phyloP scores from a whole-genome alignment of 2,888 invertebrate genomes.

The Diarsia dahlii region DNA sequence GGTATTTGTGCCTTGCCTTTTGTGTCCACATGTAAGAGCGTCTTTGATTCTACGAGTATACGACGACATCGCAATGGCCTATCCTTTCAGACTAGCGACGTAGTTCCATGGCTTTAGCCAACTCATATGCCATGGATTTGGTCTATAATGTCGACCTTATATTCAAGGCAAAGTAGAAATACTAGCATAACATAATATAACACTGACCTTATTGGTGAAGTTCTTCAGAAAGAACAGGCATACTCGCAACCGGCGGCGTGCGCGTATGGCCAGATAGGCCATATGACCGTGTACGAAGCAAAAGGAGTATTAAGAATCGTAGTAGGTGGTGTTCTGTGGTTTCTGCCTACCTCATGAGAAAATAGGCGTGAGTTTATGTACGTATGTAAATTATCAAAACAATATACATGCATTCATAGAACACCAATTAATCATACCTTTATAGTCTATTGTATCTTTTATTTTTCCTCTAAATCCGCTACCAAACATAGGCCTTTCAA shows the following conservation, averaged over 20 bases:
- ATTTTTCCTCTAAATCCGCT: neutral
- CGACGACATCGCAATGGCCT: neutral
- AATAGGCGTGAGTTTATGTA: no score
- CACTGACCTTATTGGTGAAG: no score
- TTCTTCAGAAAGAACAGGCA: no score
- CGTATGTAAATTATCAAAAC: neutral
- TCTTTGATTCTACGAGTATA: neutral
- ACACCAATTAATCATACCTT: neutral
- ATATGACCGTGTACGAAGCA: no score
- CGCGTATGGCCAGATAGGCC: no score
- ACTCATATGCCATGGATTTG: neutral
- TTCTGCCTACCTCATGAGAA: no score
- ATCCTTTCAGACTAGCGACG: neutral
- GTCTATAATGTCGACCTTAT: neutral
- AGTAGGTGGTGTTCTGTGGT: no score
- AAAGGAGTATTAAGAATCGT: no score
- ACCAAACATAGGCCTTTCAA: conserved; percentile 2
- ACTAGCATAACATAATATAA: neutral
- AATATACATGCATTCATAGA: neutral
- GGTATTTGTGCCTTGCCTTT: no score
- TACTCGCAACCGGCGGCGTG: no score
- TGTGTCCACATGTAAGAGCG: neutral
- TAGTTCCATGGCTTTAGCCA: neutral
- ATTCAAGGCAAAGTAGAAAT: neutral
- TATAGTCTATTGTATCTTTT: neutral